These are phyloP conservation scores for Polia nebulosa DNA, from an alignment of 2,888 invertebrate genomes.

Conservation along the genomic window DNA sequence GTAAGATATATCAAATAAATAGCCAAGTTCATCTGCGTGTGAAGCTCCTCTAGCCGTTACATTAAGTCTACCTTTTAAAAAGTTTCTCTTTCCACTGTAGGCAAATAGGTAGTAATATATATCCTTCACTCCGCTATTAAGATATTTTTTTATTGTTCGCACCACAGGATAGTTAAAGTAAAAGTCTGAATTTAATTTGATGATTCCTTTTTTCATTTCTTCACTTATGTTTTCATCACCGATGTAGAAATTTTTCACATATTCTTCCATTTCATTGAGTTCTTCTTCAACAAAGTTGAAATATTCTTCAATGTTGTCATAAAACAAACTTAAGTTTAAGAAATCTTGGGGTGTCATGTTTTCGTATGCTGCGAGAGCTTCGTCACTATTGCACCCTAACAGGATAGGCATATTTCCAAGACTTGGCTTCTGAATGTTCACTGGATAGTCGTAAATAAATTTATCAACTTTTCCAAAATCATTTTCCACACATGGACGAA, in stretches of 20 bases:
- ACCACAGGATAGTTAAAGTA: constrained; percentile 67
- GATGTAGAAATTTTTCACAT: constrained; percentile 75
- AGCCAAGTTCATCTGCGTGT: constrained; percentile 73
- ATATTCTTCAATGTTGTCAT: constrained; percentile 39
- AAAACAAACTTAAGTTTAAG: constrained; percentile 52
- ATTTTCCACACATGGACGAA: constrained; percentile 74
- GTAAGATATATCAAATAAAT: constrained; percentile 71
- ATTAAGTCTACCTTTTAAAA: constrained; percentile 67
- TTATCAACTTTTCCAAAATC: constrained; percentile 63
- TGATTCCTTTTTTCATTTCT: constrained; percentile 62
- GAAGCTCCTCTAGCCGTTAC: constrained; percentile 66
- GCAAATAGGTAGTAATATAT: constrained; percentile 76
- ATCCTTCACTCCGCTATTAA: constrained; percentile 64
- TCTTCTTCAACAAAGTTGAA: constrained; percentile 69
- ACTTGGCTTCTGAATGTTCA: constrained; percentile 60
- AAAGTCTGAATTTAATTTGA: constrained; percentile 72
- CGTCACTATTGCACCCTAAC: constrained; percentile 70
- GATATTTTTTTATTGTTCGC: constrained; percentile 69
- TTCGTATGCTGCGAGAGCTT: constrained; percentile 54
- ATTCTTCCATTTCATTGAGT: constrained; percentile 60
- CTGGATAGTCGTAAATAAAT: constrained; percentile 68
- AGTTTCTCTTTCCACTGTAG: constrained; percentile 74
- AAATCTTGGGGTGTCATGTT: constrained; percentile 48
- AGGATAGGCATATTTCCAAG: constrained; percentile 65
- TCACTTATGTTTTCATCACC: constrained; percentile 61